A percentile compares a stretch with the other conserved stretches of the same genome.
Conservation (phyloP, 2,113 vertebrate genomes). For the human region DNA sequence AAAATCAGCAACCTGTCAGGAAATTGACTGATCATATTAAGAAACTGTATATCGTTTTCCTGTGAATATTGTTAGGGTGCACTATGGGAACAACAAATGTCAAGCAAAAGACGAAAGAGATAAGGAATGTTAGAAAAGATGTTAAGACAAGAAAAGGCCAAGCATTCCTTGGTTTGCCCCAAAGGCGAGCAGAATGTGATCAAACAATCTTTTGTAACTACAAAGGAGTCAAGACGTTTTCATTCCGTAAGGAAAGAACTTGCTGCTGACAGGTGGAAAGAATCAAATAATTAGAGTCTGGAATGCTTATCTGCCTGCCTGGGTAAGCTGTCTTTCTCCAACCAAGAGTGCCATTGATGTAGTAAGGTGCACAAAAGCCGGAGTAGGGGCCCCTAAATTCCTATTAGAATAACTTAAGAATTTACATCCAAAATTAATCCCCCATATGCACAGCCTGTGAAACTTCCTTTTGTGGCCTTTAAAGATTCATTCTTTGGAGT, state of each 20-base stretch:
- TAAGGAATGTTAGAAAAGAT: constrained; percentile 77
- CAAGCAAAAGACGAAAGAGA: constrained; percentile 83
- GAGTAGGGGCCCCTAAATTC: background rate
- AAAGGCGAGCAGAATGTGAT: constrained; percentile 74
- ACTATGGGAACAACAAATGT: constrained; percentile 76
- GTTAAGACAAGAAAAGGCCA: constrained; percentile 78
- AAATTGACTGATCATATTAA: background rate
- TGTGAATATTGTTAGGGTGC: constrained; percentile 74
- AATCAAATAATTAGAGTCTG: constrained; percentile 84
- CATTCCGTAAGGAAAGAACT: constrained; percentile 78
- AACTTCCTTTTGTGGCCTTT: background rate
- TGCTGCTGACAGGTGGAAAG: constrained; percentile 86
- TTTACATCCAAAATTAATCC: background rate
- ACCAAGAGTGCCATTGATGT: background rate
- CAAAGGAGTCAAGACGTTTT: constrained; percentile 86
- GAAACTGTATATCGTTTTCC: constrained; percentile 23
- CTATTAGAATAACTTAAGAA: background rate
- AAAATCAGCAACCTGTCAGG: background rate
- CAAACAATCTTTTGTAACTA: constrained; percentile 80
- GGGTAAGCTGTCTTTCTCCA: constrained; percentile 73
- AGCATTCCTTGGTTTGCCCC: constrained; percentile 67
- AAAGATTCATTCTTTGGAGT: background rate
- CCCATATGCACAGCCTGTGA: background rate
- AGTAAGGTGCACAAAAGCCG: background rate
- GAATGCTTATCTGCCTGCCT: constrained; percentile 83